Evolutionary conservation across 2,888 invertebrate genomes (phyloP).

Genomic region (Aleiodes testaceus): DNA sequence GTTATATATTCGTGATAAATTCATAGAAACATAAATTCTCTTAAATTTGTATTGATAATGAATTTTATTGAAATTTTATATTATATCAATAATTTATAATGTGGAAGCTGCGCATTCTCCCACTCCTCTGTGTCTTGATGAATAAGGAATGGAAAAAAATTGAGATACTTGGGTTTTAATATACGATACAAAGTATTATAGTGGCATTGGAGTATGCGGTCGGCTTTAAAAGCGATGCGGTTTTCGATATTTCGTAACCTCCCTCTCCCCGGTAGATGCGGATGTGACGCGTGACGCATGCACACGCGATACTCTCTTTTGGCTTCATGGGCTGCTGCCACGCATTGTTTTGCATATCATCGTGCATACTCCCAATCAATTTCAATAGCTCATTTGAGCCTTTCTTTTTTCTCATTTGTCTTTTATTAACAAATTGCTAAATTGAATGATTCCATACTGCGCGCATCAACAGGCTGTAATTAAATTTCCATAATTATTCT

Average conservation of each 20-base stretch:
- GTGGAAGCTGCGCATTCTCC: too few species aligned
- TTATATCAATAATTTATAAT: too few species aligned
- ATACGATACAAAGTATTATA: slow-evolving; percentile 24
- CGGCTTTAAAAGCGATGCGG: slow-evolving; percentile 55
- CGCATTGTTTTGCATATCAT: slow-evolving; percentile 52
- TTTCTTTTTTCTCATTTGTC: slow-evolving; percentile 30
- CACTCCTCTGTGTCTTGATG: too few species aligned
- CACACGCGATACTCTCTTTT: slow-evolving; percentile 49
- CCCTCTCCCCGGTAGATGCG: slow-evolving; percentile 45
- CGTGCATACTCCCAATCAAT: slow-evolving; percentile 21
- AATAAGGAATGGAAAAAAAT: too few species aligned
- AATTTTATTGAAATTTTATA: too few species aligned
- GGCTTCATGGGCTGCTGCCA: slow-evolving; percentile 40
- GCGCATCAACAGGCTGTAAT: background rate
- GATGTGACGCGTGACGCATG: slow-evolving; percentile 52
- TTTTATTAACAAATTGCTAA: background rate
- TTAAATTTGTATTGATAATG: too few species aligned
- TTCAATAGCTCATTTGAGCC: slow-evolving; percentile 33
- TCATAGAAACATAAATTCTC: too few species aligned
- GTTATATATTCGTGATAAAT: too few species aligned
- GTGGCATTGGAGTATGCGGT: slow-evolving; percentile 43
- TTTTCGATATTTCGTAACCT: slow-evolving; percentile 58
- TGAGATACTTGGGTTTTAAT: slow-evolving; percentile 8
- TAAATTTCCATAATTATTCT: background rate
- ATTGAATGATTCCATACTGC: too few species aligned